Base-by-base conservation (phyloP, 2,113 vertebrate species). In the Cavia aperea region DNA sequence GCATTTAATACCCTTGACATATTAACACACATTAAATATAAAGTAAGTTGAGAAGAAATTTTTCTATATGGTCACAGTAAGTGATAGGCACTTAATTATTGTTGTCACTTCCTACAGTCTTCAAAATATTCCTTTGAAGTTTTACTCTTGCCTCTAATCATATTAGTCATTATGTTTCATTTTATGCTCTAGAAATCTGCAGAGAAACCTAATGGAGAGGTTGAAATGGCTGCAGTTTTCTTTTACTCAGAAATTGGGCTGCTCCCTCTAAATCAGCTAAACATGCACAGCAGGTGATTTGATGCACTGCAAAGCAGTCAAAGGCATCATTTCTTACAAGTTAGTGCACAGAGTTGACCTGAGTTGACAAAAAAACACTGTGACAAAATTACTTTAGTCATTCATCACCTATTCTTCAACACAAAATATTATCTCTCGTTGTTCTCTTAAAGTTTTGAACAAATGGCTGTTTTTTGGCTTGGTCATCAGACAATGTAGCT, bases 161-260 rank as follows among this genome's bases (percentile, higher is more conserved):
- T 58, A 79, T 11, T 65, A 73, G 21, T 86, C 33, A 92, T 83
- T 68, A 66, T 58, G 36, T 15, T 86, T 85, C 49, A 92, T 33
- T 88, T 88, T 86, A 81, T 96, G 63, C 33, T 68, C 62, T 26
- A 75, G 92, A 92, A 90, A 15, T 82, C 39, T 85, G 46, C 54
- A 66, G 14, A 68, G 49, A 88, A 39, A 43, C 78, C 84, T 81
- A 46, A 95, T 81, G 51, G 36, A 56, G 24, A 88, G 36, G 58
- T 88, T 1, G 15, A 54, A 90, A 75, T 62, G 7, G 19, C 26
- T 82, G 3, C 23, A 7, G 43, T 84, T 75, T 86, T 73, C 79
- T 92, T 56, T 58, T 7, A 56, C 58, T 85, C 4, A 83, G 87
- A 87, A 83, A 75, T 36, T n/a, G 90, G 43, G 4, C 46, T 70